Percentiles rank a stretch among this genome's conserved stretches.
Conservation (phyloP, 2,888 invertebrate genomes). For the Volucella inflata region DNA sequence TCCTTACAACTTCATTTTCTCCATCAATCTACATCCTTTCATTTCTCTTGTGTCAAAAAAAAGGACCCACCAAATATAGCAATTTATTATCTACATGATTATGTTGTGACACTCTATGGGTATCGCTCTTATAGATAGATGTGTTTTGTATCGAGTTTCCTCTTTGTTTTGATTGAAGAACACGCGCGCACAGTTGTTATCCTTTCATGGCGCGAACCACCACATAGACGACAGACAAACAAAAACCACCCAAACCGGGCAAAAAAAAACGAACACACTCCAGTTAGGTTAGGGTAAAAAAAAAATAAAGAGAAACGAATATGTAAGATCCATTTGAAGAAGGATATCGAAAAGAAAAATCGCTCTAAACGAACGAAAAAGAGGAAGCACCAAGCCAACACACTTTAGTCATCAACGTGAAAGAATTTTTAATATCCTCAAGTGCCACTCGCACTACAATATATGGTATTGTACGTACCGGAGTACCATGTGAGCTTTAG, state of each 20-base stretch:
- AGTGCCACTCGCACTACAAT: slow-evolving; percentile 11
- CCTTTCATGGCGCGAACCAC: slow-evolving; percentile 1
- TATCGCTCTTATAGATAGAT: slow-evolving; percentile 45
- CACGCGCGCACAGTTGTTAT: slow-evolving; percentile 20
- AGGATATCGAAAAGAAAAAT: slow-evolving; percentile 68
- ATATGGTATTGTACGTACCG: not conserved
- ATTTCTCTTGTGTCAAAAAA: too few species aligned
- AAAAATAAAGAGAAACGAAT: slow-evolving; percentile 11
- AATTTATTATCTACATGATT: slow-evolving; percentile 73
- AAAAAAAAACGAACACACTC: slow-evolving; percentile 11
- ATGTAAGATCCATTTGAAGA: slow-evolving; percentile 49
- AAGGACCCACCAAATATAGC: slow-evolving; percentile 55
- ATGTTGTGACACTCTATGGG: slow-evolving; percentile 63
- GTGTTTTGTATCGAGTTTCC: slow-evolving; percentile 56
- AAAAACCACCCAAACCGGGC: slow-evolving; percentile 6
- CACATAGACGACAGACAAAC: slow-evolving; percentile 2
- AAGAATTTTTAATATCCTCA: slow-evolving; percentile 63
- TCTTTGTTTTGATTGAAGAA: slow-evolving; percentile 31
- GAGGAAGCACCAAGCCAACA: not conserved
- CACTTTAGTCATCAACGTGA: slow-evolving; percentile 36
- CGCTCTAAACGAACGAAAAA: slow-evolving; percentile 38
- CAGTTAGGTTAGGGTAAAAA: not conserved
- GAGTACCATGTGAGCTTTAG: not conserved
- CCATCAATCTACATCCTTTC: too few species aligned
- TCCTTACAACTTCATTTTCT: too few species aligned